Conservation (phyloP, 2,888 invertebrate species). For the Apantesis nais region DNA sequence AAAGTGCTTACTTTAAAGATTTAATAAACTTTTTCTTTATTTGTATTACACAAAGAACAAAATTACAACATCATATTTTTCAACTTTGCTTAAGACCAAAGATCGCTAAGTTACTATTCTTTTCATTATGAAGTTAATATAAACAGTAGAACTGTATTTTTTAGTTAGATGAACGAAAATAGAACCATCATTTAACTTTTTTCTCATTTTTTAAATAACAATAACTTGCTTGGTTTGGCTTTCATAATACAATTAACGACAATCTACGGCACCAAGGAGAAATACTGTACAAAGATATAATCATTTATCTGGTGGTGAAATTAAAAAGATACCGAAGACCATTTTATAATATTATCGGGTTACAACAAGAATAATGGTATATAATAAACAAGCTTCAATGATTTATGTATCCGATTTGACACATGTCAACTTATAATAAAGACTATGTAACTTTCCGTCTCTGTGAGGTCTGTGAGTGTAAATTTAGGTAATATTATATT, state of each 20-base stretch:
- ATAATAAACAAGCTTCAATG: background rate
- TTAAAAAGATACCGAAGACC: background rate
- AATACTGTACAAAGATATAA: background rate
- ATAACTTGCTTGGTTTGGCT: background rate
- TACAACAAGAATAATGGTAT: slow-evolving; percentile 8
- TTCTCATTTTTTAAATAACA: background rate
- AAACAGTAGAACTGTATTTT: background rate
- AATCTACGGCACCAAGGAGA: background rate
- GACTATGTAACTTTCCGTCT: background rate
- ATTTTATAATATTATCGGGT: slow-evolving; percentile 1
- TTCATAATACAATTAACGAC: background rate
- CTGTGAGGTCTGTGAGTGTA: too few species aligned
- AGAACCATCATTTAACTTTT: background rate
- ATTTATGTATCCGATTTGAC: background rate
- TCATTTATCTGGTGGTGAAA: background rate
- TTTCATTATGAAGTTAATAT: background rate
- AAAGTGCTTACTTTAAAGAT: background rate
- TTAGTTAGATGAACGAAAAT: background rate
- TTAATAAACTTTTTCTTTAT: background rate
- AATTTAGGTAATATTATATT: too few species aligned
- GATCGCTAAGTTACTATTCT: too few species aligned
- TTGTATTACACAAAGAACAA: too few species aligned
- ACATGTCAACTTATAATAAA: background rate
- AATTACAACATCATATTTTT: background rate
- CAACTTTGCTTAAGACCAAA: background rate